These are phyloP conservation scores for Agelas oroides DNA, from an alignment of 37 sponge, comb jelly and placozoan species.

Conservation along the genomic window DNA sequence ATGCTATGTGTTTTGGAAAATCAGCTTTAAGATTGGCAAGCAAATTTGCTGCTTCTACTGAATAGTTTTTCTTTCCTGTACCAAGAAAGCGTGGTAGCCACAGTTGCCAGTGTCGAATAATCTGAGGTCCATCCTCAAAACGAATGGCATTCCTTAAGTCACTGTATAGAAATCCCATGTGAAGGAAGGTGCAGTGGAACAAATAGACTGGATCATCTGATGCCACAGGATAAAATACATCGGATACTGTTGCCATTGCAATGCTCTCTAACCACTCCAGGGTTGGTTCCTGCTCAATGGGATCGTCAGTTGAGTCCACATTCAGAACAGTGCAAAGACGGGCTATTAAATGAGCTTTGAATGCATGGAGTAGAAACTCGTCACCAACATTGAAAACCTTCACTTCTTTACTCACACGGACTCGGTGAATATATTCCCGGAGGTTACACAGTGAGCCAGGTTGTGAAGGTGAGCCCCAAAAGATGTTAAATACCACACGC, in stretches of 20 bases:
- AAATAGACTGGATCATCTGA: neutral
- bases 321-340: neutral
- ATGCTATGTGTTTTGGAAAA: constrained; percentile 39
- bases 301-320: neutral
- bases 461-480: neutral
- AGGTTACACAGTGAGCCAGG: neutral
- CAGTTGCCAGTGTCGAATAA: constrained; percentile 14
- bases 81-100: constrained; percentile 31
- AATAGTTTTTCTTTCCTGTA: constrained; percentile 32
- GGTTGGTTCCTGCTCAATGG: neutral
- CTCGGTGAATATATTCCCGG: neutral
- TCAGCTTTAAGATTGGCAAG: constrained; percentile 7
- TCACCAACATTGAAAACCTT: constrained; percentile 27
- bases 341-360: constrained; percentile 5
- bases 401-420: neutral
- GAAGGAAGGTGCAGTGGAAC: constrained; percentile 1
- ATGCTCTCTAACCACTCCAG: neutral
- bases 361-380: constrained; percentile 20
- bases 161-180: neutral
- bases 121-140: constrained; percentile 20
- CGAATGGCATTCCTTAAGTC: constrained; percentile 24
- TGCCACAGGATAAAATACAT: neutral
- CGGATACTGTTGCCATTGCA: neutral
- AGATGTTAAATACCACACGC: neutral
- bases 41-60: neutral